These are phyloP conservation scores for Pardalotus punctatus DNA, from an alignment of 2,113 vertebrate genomes.

Conservation along the genomic window DNA sequence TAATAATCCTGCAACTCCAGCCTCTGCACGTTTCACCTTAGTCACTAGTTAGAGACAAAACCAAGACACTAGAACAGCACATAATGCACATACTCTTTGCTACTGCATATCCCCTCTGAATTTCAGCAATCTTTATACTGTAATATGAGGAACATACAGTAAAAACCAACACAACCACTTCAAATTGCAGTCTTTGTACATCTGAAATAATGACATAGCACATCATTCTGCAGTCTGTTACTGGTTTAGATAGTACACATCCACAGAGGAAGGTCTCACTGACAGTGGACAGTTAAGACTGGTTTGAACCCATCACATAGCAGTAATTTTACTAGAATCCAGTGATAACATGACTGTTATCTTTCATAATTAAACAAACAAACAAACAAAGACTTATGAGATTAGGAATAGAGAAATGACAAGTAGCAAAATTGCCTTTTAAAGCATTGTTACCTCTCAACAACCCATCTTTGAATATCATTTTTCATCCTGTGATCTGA, in stretches of 20 bases:
- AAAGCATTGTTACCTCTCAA: neutral
- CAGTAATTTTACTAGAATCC: neutral
- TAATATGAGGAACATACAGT: neutral
- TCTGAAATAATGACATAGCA: neutral
- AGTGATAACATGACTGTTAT: neutral
- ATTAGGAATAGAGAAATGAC: neutral
- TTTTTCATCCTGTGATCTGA: neutral
- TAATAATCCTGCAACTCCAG: neutral
- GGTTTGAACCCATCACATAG: neutral
- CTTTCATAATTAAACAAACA: neutral
- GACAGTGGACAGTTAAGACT: neutral
- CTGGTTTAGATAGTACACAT: neutral
- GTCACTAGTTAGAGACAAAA: neutral
- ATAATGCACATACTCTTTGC: too few relatives aligned
- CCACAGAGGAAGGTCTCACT: neutral
- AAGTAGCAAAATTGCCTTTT: neutral
- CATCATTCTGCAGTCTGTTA: neutral
- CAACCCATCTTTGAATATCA: neutral
- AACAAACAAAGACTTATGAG: neutral
- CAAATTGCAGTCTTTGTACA: neutral
- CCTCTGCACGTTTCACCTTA: neutral
- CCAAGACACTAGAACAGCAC: neutral
- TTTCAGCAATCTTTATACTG: neutral
- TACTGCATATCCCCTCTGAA: too few relatives aligned
- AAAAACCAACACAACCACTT: neutral